Base-by-base conservation (phyloP, 1,140 invertebrate species). In the Bursaphelenchus mucronatus region DNA sequence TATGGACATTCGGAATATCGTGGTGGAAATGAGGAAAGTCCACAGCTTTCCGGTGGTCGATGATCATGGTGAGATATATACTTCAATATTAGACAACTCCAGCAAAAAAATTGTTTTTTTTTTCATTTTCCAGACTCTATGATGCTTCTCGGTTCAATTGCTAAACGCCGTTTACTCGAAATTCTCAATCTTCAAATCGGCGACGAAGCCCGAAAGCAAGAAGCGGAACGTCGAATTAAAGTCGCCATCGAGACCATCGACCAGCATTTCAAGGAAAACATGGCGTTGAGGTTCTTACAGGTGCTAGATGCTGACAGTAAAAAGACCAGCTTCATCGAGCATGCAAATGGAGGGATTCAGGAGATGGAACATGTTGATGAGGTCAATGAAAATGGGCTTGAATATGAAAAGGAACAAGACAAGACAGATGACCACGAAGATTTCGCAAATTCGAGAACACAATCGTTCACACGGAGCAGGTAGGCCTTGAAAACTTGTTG, bases 211-310 rank as follows among this genome's bases (percentile, higher is more conserved):
- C 65, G 80, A 56, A 73, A 73, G 49, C 46, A 41, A 40, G 78
- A 80, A 68, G 78, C 78, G 13, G 75, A 75, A 54, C 65, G 58
- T 43, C 58, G 78, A 19, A 76, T 81, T 44, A 65, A 65, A 46
- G 19, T 65, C 13, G 78, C 78, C 30, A 80, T 80, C 49, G 69
- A 79, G 55, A 77, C 74, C 9, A 81, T 81, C 40, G 78, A 80
- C 66, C 62, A 68, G 50, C 78, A 80, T 49, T 81, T 79, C 54
- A 67, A 73, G 39, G 70, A 76, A 11, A 30, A 51, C 8, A 59
- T 63, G 51, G 47, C 41, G 9, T 17, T 59, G n/a, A 54, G 39
- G 10, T 62, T 57, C 10, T 13, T 62, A 3, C 15, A 62, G 62
- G 63, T 45, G 58, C 41, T 55, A 40, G 68, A 70, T 30, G 61